phyloP scores from a whole-genome alignment of 2,113 vertebrate genomes.

The Romanogobio albipinnatus region DNA sequence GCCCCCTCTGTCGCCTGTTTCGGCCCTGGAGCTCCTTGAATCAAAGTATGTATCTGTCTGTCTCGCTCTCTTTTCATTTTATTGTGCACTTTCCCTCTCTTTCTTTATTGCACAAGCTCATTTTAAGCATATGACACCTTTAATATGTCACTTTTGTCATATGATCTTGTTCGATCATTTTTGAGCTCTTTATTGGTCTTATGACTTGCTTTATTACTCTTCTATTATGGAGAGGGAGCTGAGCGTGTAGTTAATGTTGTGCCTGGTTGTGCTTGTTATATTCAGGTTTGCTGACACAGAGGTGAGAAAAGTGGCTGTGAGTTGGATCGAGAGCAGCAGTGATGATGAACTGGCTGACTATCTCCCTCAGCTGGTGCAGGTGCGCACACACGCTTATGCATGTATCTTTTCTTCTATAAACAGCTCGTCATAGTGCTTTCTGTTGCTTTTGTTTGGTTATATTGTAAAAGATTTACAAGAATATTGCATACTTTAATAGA shows the following conservation, averaged over 20 bases:
- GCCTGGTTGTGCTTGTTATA: neutral
- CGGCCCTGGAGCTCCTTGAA: conserved; percentile 91
- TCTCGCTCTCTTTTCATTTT: neutral
- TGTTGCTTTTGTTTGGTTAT: neutral
- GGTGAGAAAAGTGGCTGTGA: conserved; percentile 86
- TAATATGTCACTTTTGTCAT: conserved; percentile 7
- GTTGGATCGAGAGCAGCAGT: conserved; percentile 88
- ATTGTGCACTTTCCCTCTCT: neutral
- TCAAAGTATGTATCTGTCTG: conserved; percentile 69
- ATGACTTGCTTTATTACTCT: conserved; percentile 9
- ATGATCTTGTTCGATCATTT: neutral
- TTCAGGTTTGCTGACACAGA: conserved; percentile 93
- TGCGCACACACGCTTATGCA: conserved; percentile 58
- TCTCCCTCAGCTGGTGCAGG: conserved; percentile 96
- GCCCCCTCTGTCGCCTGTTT: conserved; percentile 85
- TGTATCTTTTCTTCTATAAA: neutral
- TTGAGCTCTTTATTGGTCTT: conserved; percentile 11
- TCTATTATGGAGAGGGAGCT: neutral
- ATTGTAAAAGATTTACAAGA: neutral
- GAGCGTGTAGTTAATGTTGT: neutral
- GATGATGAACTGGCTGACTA: conserved; percentile 94
- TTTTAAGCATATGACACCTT: conserved; percentile 6
- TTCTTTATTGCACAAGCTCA: neutral
- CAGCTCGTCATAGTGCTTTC: conserved; percentile 17
- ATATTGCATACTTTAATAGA: neutral